Conservation (phyloP, 2,113 vertebrate genomes). For the Stigmatopora nigra region DNA sequence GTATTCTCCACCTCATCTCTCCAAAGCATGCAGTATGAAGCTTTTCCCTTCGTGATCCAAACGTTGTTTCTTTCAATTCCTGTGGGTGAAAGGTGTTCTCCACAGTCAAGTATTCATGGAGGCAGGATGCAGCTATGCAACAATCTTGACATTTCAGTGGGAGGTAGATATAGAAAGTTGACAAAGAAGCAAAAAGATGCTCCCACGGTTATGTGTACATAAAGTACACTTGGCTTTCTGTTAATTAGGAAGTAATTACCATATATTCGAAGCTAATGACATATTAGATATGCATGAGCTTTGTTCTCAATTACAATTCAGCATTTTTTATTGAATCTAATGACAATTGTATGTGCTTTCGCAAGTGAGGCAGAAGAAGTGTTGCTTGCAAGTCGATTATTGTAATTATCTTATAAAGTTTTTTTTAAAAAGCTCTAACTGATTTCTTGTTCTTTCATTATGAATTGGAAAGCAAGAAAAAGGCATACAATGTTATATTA, state of each 20-base stretch:
- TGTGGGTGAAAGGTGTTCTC: not conserved
- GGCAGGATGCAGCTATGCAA: conserved; percentile 3
- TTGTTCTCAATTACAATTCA: conserved; percentile 6
- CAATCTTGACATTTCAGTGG: not conserved
- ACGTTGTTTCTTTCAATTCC: conserved; percentile 2
- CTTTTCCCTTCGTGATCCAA: conserved; percentile 2
- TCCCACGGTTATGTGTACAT: not conserved
- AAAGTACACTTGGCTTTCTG: not conserved
- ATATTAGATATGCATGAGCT: conserved; percentile 17
- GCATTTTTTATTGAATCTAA: conserved; percentile 2
- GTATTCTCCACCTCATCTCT: conserved; percentile 1
- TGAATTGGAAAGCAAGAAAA: no score
- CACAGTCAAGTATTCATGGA: not conserved
- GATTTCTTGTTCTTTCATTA: not conserved
- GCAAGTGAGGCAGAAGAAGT: not conserved
- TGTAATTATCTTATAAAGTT: not conserved
- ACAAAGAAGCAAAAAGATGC: not conserved
- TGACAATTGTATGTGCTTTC: conserved; percentile 1
- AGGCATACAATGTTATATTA: no score
- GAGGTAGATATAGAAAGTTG: not conserved
- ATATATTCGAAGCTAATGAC: conserved; percentile 16
- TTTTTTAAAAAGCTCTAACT: not conserved
- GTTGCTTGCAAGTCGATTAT: not conserved
- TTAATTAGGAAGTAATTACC: conserved; percentile 26
- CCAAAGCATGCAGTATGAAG: not conserved